Percentiles rank a stretch among this genome's conserved stretches.
phyloP scores from a whole-genome alignment of 2,888 invertebrate species.

The Stratiomys singularior region DNA sequence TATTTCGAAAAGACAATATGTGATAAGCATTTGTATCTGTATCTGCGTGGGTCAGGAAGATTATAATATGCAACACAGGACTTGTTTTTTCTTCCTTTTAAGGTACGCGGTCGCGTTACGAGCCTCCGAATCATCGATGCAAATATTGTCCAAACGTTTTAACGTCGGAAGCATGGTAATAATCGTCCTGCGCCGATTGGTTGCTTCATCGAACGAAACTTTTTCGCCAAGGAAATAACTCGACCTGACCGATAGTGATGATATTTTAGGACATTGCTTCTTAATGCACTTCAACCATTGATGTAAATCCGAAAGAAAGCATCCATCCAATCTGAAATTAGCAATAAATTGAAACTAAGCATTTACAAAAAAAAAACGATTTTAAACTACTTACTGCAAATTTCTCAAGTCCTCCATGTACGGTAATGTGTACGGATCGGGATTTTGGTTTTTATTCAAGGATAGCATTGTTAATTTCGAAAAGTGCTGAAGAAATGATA shows the following conservation, averaged over 20 bases:
- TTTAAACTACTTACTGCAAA: conserved; percentile 8
- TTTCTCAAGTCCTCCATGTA: background rate
- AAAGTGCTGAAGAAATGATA: conserved; percentile 15
- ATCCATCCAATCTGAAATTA: conserved; percentile 20
- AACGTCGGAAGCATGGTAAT: conserved; percentile 12
- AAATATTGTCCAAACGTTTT: background rate
- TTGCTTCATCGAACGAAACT: conserved; percentile 13
- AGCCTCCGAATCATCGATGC: background rate
- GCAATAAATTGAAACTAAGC: background rate
- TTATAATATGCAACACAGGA: background rate
- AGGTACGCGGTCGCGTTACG: background rate
- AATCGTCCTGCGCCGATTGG: conserved; percentile 26
- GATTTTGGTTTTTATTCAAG: conserved; percentile 16
- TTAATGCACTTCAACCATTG: background rate
- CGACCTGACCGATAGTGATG: background rate
- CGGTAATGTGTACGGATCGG: background rate
- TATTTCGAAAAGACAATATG: too few species aligned
- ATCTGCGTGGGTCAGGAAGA: too few species aligned
- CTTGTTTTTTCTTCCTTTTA: background rate
- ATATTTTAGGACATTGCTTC: conserved; percentile 5
- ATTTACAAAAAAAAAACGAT: background rate
- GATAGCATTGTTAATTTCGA: background rate
- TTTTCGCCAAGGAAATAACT: conserved; percentile 3
- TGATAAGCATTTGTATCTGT: too few species aligned
- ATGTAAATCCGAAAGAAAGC: background rate